These are phyloP conservation scores for Encarsia formosa DNA, from an alignment of 2,888 invertebrate species.

Conservation along the genomic window DNA sequence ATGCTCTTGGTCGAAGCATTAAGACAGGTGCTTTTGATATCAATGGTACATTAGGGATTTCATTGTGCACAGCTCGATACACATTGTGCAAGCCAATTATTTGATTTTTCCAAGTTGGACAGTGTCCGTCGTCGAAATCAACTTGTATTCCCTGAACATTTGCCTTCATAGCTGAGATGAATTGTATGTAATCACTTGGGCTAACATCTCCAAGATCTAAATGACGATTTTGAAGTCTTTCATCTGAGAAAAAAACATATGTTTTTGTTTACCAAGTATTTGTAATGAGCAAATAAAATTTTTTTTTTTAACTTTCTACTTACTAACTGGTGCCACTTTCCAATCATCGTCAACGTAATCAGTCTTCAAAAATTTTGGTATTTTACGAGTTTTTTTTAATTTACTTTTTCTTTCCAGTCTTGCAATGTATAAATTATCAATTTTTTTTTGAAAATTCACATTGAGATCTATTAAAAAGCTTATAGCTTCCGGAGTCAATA, in stretches of 20 bases:
- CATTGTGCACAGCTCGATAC: constrained; percentile 55
- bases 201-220: constrained; percentile 66
- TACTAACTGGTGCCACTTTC: constrained; percentile 59
- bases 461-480: constrained; percentile 58
- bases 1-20: constrained; percentile 67
- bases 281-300: not conserved
- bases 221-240: constrained; percentile 50
- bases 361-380: constrained; percentile 53
- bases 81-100: constrained; percentile 62
- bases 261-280: not conserved
- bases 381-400: constrained; percentile 39
- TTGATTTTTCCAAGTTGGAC: constrained; percentile 69
- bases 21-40: constrained; percentile 59
- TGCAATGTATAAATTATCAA: constrained; percentile 53
- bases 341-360: constrained; percentile 54
- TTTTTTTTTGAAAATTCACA: constrained; percentile 53
- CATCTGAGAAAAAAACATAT: constrained; percentile 23
- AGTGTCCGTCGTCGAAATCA: constrained; percentile 71
- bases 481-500: constrained; percentile 58
- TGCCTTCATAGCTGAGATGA: constrained; percentile 55
- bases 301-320: constrained; percentile 22
- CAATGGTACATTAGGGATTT: constrained; percentile 54
- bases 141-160: constrained; percentile 62
- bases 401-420: constrained; percentile 49
- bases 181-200: constrained; percentile 59